Evolutionary conservation across 53 echinoderm and acorn worm genomes (phyloP), one percentile per base, ranked within the genome.

Genomic region (Stichopus horrens): DNA sequence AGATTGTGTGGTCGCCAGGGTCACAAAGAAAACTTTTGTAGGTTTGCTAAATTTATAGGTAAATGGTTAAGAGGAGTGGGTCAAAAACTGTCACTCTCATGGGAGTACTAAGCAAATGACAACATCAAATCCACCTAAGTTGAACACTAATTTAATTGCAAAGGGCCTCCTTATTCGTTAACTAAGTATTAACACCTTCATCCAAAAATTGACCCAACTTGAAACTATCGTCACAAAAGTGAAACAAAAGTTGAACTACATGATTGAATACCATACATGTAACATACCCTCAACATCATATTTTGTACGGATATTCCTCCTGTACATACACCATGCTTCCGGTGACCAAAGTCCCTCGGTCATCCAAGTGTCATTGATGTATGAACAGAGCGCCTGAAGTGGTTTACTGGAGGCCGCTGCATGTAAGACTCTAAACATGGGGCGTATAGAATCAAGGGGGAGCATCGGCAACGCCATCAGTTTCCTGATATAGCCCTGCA

Each of bases 381-480:
- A 92, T 57, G 16, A 7, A 68, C 86, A 86, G 52, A 91, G 80
- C 53, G 22, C 74, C 8, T 88, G 23, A 9, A 91, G 75, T 51
- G 21, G 23, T 8, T 68, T 8, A 76, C 19, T 80, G 18, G 53
- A 57, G 8, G 92, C 87, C 63, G 68, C 78, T 21, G n/a, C 51
- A 65, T 80, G 52, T 18, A 92, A 73, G 6, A 77, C 56, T 8
- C 67, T 11, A 53, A 92, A 92, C 82, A 86, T 58, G 13, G 71
- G 23, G 21, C n/a, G 79, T 9, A 93, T 93, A 7, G 23, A 6
- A 10, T 84, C 77, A 0, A 74, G 9, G 0, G 93, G 93, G 8
- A 94, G 76, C 57, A 74, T 88, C 0, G 93, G 89, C 55, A 93
- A 73, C 8, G 83, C 91, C 88, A 93, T 86, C 16, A 93, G 16